Percentiles rank a stretch among this genome's conserved stretches.
These are phyloP conservation scores for Chloroceryle amazona DNA, from an alignment of 2,797 vertebrate genomes.

Conservation along the genomic window DNA sequence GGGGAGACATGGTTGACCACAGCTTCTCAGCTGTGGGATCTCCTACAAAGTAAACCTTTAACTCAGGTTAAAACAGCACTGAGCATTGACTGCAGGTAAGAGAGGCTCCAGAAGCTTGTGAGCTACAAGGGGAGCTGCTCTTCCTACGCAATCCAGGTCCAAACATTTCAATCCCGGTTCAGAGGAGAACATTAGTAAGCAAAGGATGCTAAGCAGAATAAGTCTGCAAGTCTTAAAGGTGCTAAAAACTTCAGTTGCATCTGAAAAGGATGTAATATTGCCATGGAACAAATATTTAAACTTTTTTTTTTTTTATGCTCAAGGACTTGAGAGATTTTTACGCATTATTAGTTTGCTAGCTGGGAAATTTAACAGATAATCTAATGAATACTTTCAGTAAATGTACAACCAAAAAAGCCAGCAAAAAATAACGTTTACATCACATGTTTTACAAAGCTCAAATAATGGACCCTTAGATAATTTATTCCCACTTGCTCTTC, in stretches of 20 bases:
- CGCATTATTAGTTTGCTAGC: conserved; percentile 37
- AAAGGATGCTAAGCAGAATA: not conserved
- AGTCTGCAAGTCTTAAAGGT: not conserved
- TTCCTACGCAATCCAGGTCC: not conserved
- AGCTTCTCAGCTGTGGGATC: not conserved
- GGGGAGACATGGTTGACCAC: not conserved
- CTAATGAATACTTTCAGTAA: conserved; percentile 21
- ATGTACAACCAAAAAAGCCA: not conserved
- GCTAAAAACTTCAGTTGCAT: not conserved
- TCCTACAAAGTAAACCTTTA: not conserved
- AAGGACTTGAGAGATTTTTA: conserved; percentile 38
- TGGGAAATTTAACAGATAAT: conserved; percentile 53
- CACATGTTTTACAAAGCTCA: conserved; percentile 47
- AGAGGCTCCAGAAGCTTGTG: not conserved
- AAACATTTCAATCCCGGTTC: not conserved
- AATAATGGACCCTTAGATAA: conserved; percentile 27
- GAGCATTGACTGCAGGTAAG: not conserved
- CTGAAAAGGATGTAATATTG: not conserved
- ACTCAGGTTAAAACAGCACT: not conserved
- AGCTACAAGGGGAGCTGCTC: not conserved
- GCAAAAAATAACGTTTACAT: conserved; percentile 41
- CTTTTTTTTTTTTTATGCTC: not conserved
- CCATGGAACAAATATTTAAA: conserved; percentile 21
- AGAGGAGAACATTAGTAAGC: not conserved
- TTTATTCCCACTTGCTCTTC: conserved; percentile 28